These are phyloP conservation scores for Rhyacophila evoluta DNA, from an alignment of 2,888 invertebrate genomes.

Conservation along the genomic window DNA sequence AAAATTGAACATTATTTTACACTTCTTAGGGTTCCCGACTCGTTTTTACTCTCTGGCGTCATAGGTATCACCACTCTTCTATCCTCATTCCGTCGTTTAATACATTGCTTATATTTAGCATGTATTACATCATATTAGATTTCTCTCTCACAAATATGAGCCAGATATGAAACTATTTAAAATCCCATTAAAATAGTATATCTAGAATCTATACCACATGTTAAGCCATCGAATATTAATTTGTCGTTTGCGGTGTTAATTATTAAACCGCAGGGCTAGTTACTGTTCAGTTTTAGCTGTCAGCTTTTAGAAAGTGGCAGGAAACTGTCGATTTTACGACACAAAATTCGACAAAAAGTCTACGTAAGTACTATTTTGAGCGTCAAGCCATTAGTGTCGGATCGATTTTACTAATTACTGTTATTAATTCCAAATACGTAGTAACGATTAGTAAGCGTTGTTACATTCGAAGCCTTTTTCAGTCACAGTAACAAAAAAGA, in stretches of 20 bases:
- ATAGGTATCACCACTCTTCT: too few relatives aligned
- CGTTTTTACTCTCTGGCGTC: too few relatives aligned
- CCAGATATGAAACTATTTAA: too few relatives aligned
- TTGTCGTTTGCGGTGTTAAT: too few relatives aligned
- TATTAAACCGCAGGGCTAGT: not conserved
- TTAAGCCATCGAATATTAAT: not conserved
- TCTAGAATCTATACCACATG: too few relatives aligned
- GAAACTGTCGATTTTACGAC: constrained; percentile 10
- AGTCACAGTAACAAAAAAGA: not conserved
- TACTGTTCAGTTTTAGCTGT: not conserved
- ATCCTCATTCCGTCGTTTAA: too few relatives aligned
- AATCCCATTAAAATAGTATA: too few relatives aligned
- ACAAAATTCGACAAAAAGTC: not conserved
- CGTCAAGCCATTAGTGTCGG: not conserved
- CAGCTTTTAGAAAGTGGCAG: not conserved
- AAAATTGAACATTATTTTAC: too few relatives aligned
- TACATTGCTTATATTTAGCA: too few relatives aligned
- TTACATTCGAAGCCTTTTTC: not conserved
- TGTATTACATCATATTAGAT: too few relatives aligned
- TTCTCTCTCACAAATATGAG: too few relatives aligned
- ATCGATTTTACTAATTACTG: not conserved
- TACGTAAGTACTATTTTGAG: not conserved
- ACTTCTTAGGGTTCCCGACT: too few relatives aligned
- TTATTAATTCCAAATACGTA: not conserved
- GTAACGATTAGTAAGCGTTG: not conserved